Evolutionary conservation across 2,113 vertebrate species (phyloP), one percentile per base, ranked within the genome.

Genomic region (Muntiacus muntjak): DNA sequence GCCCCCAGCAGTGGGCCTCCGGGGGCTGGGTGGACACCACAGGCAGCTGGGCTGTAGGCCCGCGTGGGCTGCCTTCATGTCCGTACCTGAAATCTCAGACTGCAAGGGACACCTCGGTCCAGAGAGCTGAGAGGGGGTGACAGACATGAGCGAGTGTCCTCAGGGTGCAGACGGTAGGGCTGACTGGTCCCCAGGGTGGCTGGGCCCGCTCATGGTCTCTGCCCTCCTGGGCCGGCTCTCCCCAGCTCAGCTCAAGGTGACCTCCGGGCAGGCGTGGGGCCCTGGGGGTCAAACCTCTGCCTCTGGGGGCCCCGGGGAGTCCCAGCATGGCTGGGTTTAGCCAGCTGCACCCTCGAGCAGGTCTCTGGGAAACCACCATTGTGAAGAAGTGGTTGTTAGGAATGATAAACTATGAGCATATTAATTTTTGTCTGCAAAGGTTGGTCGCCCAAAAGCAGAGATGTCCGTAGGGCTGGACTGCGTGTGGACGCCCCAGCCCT

Each of bases 401-500:
- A n/a, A 21, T 4, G 47, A 6, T 23, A 21, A 83, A 54, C 50
- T 7, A 25, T 9, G 12, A 83, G 33, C 33, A 9, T 36, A 5
- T 36, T 4, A 4, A 8, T 25, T 83, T 55, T 54, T 36, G 28
- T 36, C 71, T 14, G 4, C 71, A 74, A 74, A 74, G 36, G 7
- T 26, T 7, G 36, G 11, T 26, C 21, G 12, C 36, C 71, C 19
- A 1, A n/a, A 82, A 83, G 81, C 81, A 83, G 81, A 83, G 33
- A 36, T 25, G 50, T 83, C 50, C 7, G 0, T 14, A 36, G 50
- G 50, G 81, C 81, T 14, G 52, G 50, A 19, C 79, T 54, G 11
- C 3, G 0, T n/a, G 30, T 82, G 50, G 50, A 7, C 0, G 0
- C 79, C 30, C 19, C 50, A 23, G 30, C 30, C 47, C n/a, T 25